Base-by-base conservation (phyloP, 2,113 vertebrate genomes). In the Artemisiospiza belli region DNA sequence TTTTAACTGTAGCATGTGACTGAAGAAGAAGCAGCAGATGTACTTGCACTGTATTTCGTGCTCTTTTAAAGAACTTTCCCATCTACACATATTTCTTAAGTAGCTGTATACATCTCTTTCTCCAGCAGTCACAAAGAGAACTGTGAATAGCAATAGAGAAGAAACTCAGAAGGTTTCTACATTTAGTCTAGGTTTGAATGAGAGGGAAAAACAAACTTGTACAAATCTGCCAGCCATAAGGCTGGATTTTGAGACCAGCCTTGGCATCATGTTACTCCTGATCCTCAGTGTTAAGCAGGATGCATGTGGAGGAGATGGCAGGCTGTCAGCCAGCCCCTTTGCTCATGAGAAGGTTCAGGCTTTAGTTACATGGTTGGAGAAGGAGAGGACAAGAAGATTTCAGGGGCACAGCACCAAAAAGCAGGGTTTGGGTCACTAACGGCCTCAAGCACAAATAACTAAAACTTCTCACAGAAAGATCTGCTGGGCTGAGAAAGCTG, bases 391-490 rank as follows among this genome's bases (percentile, higher is more conserved):
- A 3, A 47, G 28, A 46, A 55, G 21, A 22, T 59, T 7, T 44
- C 28, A n/a, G 41, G 12, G 22, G 21, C 10, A 61, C 15, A 87
- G 2, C 72, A 89, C 47, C 55, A 66, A 82, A 95, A 87, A 54
- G 43, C 33, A 85, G 44, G 17, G 15, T 96, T 77, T 47, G 69
- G 28, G 68, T 95, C 80, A 83, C 78, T 79, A 83, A 92, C 74
- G 68, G 22, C 22, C 41, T 76, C 3, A 64, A 46, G 43, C 49
- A 92, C 66, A 95, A 94, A 96, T 67, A 66, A 92, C 27, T 70
- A 88, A 64, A 94, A 92, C 58, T 94, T 96, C 81, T 84, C n/a
- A 74, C 21, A 78, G 79, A 72, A 88, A 47, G 39, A 46, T 43
- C 23, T 83, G 19, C 24, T 83, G 14, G 15, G 31, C 44, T 86